Base-by-base conservation (phyloP, 1,140 invertebrate genomes). In the Diachasma alloeum region DNA sequence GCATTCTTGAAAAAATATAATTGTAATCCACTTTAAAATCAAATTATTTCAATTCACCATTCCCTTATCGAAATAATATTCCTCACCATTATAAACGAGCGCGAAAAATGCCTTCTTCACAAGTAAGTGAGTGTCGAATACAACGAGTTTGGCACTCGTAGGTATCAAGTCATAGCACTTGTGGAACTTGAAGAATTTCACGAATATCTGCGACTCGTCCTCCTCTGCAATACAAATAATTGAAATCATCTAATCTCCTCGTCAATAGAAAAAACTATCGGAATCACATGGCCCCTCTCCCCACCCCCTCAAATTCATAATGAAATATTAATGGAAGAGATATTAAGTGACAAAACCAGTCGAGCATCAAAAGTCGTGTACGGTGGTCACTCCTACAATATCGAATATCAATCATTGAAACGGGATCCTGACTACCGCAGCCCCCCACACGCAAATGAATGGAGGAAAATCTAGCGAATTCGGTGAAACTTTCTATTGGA, bases 41-140 rank as follows among this genome's bases (percentile, higher is more conserved):
- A 48, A 48, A 15, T 53, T 53, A 15, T 19, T 3, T 15, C 9
- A 53, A 15, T 53, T 53, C 66, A 71, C 17, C 48, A 68, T 59
- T 5, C 17, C 36, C 31, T 13, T 75, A 67, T 11, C 13, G 15
- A 6, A 37, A 17, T 8, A 36, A 36, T 53, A 17, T 36, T 31
- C 63, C 92, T 93, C 85, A 94, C 97, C 98, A 92, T 99, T 99
- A 88, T 99, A 98, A 76, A 99, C 97, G 63, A 99, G 92, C 31
- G 98, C 98, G 91, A 97, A 99, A 90, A 99, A 99, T 31, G 98
- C 98, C 89, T 99, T 99, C 91, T 99, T 99, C 22, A 99, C 98
- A 71, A 98, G 94, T 37, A 99, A 92, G 86, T 98, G 96, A n/a
- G 98, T 99, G 90, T 99, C 98, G 90, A 99, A 99, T 68, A 99